Base-by-base conservation (phyloP, 2,797 vertebrate genomes). In the Paedocypris micromegethes region DNA sequence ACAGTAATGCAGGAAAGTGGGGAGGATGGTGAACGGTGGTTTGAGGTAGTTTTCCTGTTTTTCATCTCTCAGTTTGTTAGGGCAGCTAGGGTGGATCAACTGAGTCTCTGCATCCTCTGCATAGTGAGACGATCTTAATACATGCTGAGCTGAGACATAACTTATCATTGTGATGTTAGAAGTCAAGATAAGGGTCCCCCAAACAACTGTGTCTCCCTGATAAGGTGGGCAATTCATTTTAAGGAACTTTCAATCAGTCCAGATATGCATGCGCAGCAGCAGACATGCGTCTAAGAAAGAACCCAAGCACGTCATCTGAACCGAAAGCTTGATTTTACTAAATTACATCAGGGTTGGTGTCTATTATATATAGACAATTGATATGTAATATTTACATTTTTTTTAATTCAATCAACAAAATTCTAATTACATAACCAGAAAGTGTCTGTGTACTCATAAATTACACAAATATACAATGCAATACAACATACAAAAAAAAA, bases 191-290 rank as follows among this genome's bases (percentile, higher is more conserved):
- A 78, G 73, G 64, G 58, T 44, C 50, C 56, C 69, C 58, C 49
- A 64, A 60, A 66, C 64, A 78, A 77, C 71, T 80, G 76, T 51
- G 68, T 57, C 66, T 60, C 9, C 42, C 72, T 68, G 72, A 79
- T 79, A 78, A 83, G 71, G 66, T 63, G 37, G 49, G 54, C 74
- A 77, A 75, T 72, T 71, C 51, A 52, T 75, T 77, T 68, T 47
- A 67, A 75, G 43, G 48, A 68, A 68, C 56, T 64, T 56, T 75
- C 53, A 74, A 62, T 74, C 61, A 73, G 69, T 65, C 9, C 45
- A 51, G 43, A 72, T 44, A 72, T 66, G 72, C 70, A 70, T 61
- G 57, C 47, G 44, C 43, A 64, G 56, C 57, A 75, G 71, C 37
- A 58, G 49, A 64, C 50, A 49, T 46, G 9, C 66, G 9, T 58